Base-by-base conservation (phyloP, 2,888 invertebrate species). In the Cinara cedri region DNA sequence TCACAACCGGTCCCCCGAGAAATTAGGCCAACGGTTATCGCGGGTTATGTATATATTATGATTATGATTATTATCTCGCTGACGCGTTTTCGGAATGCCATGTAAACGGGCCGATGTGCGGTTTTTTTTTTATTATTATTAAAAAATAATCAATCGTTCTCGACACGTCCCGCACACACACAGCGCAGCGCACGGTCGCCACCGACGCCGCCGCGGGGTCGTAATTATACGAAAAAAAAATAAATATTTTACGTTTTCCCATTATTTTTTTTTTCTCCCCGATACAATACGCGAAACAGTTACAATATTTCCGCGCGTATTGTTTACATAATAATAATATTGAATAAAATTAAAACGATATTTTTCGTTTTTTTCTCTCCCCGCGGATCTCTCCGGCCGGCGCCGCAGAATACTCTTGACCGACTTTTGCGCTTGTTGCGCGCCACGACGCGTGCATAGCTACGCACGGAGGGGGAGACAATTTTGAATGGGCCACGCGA, bases 1-100 rank as follows among this genome's bases (percentile, higher is more conserved):
- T 74, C 63, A 75, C 42, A 75, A 75, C 74, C 54, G 54, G 74
- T 65, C 74, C 13, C 21, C n/a, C 49, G n/a, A 74, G 54, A 65
- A 75, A 65, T 75, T 65, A 75, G 74, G 74, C 74, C 74, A 75
- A 63, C 34, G 72, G 19, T 62, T 72, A 34, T 34, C 34, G 34
- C 34, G 34, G 34, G 3, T 34, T 4, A 60, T 72, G 57, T 60
- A 60, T 60, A 60, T 46, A 42, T 74, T 34, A 49, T 34, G 19
- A 19, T 51, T 26, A 51, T 16, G 46, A 24, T 54, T 21, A 16
- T 55, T 9, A 70, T 65, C 57, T 72, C 54, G 51, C n/a, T 63
- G 21, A 51, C 65, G 44, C 63, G n/a, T 75, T 75, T 54, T 65
- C 54, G 54, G 44, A 63, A 75, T 24, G 42, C 4, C 51, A 46